Evolutionary conservation across 2,888 invertebrate species (phyloP).

Genomic region (Machimus atricapillus): DNA sequence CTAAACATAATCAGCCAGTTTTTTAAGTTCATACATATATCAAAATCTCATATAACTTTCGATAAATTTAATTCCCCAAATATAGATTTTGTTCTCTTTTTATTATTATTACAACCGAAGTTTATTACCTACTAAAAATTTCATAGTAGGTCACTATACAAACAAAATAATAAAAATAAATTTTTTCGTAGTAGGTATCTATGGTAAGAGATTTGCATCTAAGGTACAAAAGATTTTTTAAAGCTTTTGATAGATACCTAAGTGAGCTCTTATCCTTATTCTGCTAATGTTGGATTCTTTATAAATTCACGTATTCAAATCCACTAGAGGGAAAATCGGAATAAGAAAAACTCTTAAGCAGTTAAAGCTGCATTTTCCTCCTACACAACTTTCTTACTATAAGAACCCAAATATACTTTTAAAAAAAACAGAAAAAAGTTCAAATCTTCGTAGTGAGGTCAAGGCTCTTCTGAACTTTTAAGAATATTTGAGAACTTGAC

Average conservation of each 20-base stretch:
- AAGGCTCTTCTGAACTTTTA: slow-evolving; percentile 1
- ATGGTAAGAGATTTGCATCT: background rate
- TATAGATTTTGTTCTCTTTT: too few relatives aligned
- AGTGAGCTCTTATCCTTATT: background rate
- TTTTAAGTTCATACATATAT: too few relatives aligned
- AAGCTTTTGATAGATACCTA: background rate
- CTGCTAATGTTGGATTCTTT: background rate
- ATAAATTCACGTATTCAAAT: background rate
- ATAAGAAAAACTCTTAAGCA: background rate
- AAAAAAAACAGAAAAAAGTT: background rate
- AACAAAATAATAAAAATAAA: background rate
- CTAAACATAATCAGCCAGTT: too few relatives aligned
- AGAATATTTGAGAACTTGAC: slow-evolving; percentile 1
- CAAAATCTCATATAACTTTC: too few relatives aligned
- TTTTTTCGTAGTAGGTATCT: background rate
- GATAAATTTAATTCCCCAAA: too few relatives aligned
- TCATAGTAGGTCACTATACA: too few relatives aligned
- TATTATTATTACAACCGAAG: too few relatives aligned
- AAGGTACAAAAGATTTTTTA: background rate
- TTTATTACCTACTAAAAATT: too few relatives aligned
- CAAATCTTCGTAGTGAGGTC: background rate
- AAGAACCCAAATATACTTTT: background rate
- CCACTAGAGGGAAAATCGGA: background rate
- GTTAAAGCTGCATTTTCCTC: background rate
- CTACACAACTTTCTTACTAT: background rate